Base-by-base conservation (phyloP, 2,797 vertebrate genomes). In the Lepus oiostolus region DNA sequence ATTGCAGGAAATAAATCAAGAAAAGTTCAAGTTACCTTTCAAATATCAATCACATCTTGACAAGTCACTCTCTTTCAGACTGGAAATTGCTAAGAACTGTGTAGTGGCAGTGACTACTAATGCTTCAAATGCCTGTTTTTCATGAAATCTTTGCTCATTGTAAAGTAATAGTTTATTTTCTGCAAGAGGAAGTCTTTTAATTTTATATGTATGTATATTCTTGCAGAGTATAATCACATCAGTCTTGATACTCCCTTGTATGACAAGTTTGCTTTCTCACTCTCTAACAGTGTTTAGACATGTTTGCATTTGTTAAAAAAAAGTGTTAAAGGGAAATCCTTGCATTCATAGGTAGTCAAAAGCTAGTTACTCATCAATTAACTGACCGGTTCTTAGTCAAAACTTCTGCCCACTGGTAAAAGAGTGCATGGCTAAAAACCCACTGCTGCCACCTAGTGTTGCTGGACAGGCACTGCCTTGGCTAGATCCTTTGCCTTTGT, bases 361-460 rank as follows among this genome's bases (percentile, higher is more conserved):
- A 88, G 71, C n/a, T 87, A 90, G 35, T 90, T 93, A 83, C 35
- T 85, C 24, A 42, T 85, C 79, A 88, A 58, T 76, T 85, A 90
- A 80, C 22, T 17, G 67, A 42, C 77, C 21, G 8, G 3, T 82
- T 94, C 38, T 93, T 81, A 19, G 38, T 87, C 96, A 96, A 95
- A 85, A 94, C 96, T 98, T 95, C 79, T 88, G 93, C 35, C 97
- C 97, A 90, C 91, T 92, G 92, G 95, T 85, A 94, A 92, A 95
- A 85, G 47, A 2, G 7, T n/a, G 65, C 32, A 80, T 75, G 92
- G 90, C 96, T 96, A 98, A 90, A 98, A 98, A 98, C 98, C 97
- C 97, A 93, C 97, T 98, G 97, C 98, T 98, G 98, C 98, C 98
- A 98, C 98, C 98, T 96, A 94, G 97, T 97, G 98, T 97, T 96